Base-by-base conservation (phyloP, 2,888 invertebrate genomes). In the Rosalia funebris region DNA sequence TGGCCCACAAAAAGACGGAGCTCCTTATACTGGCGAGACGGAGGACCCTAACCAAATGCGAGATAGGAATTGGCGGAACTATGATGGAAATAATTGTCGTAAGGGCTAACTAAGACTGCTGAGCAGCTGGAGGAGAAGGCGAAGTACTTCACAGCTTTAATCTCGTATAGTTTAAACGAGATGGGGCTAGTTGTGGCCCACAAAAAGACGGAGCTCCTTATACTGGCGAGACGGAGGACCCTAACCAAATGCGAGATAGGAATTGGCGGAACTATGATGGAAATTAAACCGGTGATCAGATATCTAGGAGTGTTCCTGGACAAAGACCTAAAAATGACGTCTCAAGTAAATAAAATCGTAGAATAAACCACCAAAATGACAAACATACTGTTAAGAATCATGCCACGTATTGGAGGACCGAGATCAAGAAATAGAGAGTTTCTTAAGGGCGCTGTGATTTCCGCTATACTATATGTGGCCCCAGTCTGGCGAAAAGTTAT, bases 121-220 rank as follows among this genome's bases (percentile, higher is more conserved):
- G n/a, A n/a, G n/a, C n/a, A n/a, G n/a, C n/a, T n/a, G n/a, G n/a
- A 34, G 54, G 15, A 31, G 44, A 10, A 12, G 53, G 58, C 37
- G 32, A 10, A 3, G 12, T 25, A 9, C 17, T 20, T 32, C n/a
- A 5, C 1, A 14, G 17, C 3, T 37, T 62, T 1, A 11, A 16
- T 3, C n/a, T n/a, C n/a, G 34, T 12, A 19, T 62, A 57, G 62
- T 5, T 62, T 41, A n/a, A 14, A 9, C 15, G 12, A 5, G 39
- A 44, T 1, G 12, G 76, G 72, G n/a, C 25, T 72, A 74, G 57
- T 75, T 69, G 14, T 77, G 75, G 60, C 79, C 78, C 55, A 79
- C 65, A 50, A 77, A 62, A 60, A 62, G 57, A 45, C 65, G 44
- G 60, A 58, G 44, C 45, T 20, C 17, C 20, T 58, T 1, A 12